A percentile compares a stretch with the other conserved stretches of the same genome.
phyloP scores from a whole-genome alignment of 1,140 invertebrate genomes.

The Drosophila oshimai region DNA sequence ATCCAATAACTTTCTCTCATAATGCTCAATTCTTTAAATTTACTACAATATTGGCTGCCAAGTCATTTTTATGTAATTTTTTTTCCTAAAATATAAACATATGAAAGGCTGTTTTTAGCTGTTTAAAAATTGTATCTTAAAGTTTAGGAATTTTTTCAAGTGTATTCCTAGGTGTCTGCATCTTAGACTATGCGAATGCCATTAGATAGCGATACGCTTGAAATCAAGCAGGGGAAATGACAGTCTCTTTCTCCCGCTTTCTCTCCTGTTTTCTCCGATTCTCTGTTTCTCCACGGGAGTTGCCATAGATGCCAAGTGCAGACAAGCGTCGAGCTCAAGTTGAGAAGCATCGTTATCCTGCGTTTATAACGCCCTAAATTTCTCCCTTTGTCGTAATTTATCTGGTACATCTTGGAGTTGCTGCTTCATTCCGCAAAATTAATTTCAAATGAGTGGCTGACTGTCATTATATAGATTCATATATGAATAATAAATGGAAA shows the following conservation, averaged over 20 bases:
- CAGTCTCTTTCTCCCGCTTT: not conserved
- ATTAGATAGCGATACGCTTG: conserved; percentile 65
- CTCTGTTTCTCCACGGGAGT: not conserved
- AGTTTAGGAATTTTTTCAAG: not conserved
- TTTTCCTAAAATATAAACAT: no score
- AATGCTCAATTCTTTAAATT: no score
- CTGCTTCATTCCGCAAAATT: conserved; percentile 69
- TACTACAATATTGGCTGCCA: no score
- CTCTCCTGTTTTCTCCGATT: conserved; percentile 10
- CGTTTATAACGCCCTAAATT: not conserved
- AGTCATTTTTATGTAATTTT: no score
- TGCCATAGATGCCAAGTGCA: conserved; percentile 46
- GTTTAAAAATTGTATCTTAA: not conserved
- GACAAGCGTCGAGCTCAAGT: conserved; percentile 27
- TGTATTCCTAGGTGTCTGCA: conserved; percentile 7
- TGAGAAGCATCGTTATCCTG: not conserved
- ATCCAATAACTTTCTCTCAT: no score
- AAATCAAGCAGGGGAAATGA: conserved; percentile 37
- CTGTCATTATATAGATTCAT: conserved; percentile 45
- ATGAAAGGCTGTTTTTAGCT: no score
- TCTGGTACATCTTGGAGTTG: conserved; percentile 23
- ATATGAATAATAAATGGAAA: conserved; percentile 63
- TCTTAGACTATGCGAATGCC: conserved; percentile 9
- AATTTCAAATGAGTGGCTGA: conserved; percentile 74
- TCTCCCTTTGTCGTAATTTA: conserved; percentile 1